Conservation (phyloP, 2,888 invertebrate species). For the Cloeon dipterum region DNA sequence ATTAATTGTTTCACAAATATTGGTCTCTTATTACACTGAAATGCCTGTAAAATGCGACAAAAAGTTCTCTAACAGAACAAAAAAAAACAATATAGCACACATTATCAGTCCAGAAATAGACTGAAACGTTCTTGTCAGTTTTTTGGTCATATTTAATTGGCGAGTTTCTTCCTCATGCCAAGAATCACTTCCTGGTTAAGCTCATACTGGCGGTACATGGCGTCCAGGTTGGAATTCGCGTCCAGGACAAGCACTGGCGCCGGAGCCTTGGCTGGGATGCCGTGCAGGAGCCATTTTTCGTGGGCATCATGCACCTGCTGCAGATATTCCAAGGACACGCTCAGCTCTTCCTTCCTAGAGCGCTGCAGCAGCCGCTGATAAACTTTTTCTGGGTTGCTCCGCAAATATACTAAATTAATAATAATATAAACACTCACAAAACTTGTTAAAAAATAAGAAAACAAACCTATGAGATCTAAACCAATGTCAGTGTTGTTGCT, state of each 20-base stretch:
- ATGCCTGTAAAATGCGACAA: no score
- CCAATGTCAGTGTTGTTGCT: constrained; percentile 17
- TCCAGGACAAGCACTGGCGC: constrained; percentile 16
- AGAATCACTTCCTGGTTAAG: neutral
- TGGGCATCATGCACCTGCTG: constrained; percentile 19
- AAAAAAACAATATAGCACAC: no score
- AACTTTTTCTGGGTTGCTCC: constrained; percentile 19
- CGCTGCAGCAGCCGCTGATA: constrained; percentile 18
- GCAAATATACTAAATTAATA: constrained; percentile 16
- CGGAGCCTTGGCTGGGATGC: constrained; percentile 7
- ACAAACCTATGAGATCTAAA: constrained; percentile 20
- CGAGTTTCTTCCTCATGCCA: no score
- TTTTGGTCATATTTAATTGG: no score
- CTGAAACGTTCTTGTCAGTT: no score
- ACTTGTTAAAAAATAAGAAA: neutral
- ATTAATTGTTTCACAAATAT: no score
- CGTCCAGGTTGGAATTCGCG: constrained; percentile 16
- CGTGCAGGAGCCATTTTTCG: constrained; percentile 21
- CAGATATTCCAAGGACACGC: constrained; percentile 17
- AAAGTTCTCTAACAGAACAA: no score
- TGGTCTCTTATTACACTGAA: no score
- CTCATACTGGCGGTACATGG: neutral
- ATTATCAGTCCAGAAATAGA: no score
- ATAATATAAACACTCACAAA: neutral
- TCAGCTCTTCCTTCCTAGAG: constrained; percentile 19